Base-by-base conservation (phyloP, 2,113 vertebrate species). In the Psettodes erumei region DNA sequence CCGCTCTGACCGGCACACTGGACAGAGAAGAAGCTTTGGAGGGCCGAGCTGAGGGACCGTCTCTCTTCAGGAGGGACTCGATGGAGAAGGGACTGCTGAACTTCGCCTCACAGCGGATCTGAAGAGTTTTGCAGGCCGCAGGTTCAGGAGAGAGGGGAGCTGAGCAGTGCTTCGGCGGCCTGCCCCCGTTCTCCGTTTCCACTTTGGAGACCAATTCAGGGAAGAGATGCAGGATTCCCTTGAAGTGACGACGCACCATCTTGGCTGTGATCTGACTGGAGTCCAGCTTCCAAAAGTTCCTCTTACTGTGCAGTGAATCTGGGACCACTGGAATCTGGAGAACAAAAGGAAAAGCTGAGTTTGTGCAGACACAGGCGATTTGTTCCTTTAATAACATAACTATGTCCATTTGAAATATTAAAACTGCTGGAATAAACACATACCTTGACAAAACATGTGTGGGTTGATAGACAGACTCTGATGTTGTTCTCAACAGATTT, bases 401-500 rank as follows among this genome's bases (percentile, higher is more conserved):
- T n/a, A n/a, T n/a, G n/a, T n/a, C n/a, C n/a, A n/a, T n/a, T n/a
- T n/a, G n/a, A n/a, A n/a, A n/a, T n/a, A n/a, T 60, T 1, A 15
- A n/a, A 12, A 7, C 1, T 8, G 2, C 23, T 28, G 30, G 3
- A 47, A 40, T 53, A 2, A n/a, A 53, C 25, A 37, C 61, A 25
- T 18, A 93, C 94, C 88, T 92, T 93, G 15, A 86, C 68, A 71
- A 94, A 94, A 71, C 94, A 94, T 16, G 63, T 82, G 77, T 88
- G 82, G 38, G 77, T 71, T 1, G 93, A 92, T 59, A 94, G 81
- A 71, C 91, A 93, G 9, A 92, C 91, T 84, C 92, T 73, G 64
- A 92, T 78, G 68, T 83, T 92, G 66, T 88, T 93, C 59, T 82
- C 79, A 5, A 88, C 40, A 28, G 66, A 77, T 67, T 74, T 92